These are phyloP conservation scores for Myotis daubentonii DNA, from an alignment of 2,797 vertebrate species.

Conservation along the genomic window DNA sequence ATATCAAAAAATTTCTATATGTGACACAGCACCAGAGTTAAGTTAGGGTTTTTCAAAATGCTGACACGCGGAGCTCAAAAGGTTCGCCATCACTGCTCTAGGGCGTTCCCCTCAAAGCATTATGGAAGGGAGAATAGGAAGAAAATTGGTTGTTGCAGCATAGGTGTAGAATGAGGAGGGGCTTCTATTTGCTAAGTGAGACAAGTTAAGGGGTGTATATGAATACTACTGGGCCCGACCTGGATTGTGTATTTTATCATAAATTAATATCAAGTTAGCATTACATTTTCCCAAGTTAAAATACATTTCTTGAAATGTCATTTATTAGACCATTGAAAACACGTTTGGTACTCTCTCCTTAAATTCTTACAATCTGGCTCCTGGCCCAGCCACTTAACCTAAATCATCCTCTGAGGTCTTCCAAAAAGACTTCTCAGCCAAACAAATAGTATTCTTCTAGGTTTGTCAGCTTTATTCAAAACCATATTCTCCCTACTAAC, in stretches of 20 bases:
- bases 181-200: not conserved
- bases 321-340: conserved; percentile 62
- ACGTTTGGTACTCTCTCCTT: conserved; percentile 53
- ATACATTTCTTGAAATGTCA: conserved; percentile 62
- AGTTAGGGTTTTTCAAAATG: too few relatives aligned
- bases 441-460: conserved; percentile 56
- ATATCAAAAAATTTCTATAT: too few relatives aligned
- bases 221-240: not conserved
- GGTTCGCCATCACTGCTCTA: too few relatives aligned
- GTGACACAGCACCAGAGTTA: too few relatives aligned
- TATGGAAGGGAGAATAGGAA: not conserved
- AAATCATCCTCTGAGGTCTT: conserved; percentile 67
- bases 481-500: not conserved
- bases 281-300: conserved; percentile 32
- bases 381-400: conserved; percentile 63
- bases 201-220: not conserved
- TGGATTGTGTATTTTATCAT: conserved; percentile 29
- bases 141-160: not conserved
- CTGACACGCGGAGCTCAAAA: too few relatives aligned
- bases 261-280: not conserved
- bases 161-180: not conserved
- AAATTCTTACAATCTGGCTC: conserved; percentile 50
- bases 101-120: not conserved
- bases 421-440: conserved; percentile 69
- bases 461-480: conserved; percentile 60